Evolutionary conservation across 2,797 vertebrate genomes (phyloP).

Genomic region (Austrolebias charrua): DNA sequence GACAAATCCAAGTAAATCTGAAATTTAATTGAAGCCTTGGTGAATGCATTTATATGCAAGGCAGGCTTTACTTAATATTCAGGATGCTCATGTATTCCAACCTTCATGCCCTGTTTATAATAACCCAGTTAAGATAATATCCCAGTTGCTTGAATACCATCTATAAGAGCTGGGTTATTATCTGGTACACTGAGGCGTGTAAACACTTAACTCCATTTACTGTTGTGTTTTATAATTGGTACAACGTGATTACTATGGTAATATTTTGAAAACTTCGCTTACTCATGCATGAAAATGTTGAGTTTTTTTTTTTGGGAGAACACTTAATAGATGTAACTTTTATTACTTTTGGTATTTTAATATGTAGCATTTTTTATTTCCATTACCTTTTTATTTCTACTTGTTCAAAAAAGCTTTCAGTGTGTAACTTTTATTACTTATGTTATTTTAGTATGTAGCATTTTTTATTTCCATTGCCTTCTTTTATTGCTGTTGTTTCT

Average conservation of each 20-base stretch:
- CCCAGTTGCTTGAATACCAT: conserved; percentile 25
- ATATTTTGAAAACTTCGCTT: conserved; percentile 19
- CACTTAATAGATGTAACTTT: background rate
- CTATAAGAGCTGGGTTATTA: conserved; percentile 38
- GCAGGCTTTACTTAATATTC: conserved; percentile 30
- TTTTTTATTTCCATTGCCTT: too few relatives aligned
- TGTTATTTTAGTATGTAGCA: too few relatives aligned
- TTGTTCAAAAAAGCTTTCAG: too few relatives aligned
- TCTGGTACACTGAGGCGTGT: conserved; percentile 37
- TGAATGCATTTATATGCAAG: conserved; percentile 41
- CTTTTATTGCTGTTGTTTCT: too few relatives aligned
- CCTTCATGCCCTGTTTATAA: conserved; percentile 38
- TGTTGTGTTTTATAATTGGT: conserved; percentile 33
- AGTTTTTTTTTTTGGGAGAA: background rate
- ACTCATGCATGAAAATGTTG: conserved; percentile 8
- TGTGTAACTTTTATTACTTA: too few relatives aligned
- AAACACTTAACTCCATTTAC: conserved; percentile 50
- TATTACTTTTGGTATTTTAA: too few relatives aligned
- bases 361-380: too few relatives aligned
- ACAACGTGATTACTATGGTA: conserved; percentile 23
- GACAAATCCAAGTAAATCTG: conserved; percentile 29
- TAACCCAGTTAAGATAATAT: conserved; percentile 38
- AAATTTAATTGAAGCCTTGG: conserved; percentile 31
- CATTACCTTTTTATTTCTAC: too few relatives aligned
- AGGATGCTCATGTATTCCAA: conserved; percentile 38